A percentile compares a stretch with the other conserved stretches of the same genome.
These are phyloP conservation scores for Euplexia lucipara DNA, from an alignment of 2,888 invertebrate species.

Conservation along the genomic window DNA sequence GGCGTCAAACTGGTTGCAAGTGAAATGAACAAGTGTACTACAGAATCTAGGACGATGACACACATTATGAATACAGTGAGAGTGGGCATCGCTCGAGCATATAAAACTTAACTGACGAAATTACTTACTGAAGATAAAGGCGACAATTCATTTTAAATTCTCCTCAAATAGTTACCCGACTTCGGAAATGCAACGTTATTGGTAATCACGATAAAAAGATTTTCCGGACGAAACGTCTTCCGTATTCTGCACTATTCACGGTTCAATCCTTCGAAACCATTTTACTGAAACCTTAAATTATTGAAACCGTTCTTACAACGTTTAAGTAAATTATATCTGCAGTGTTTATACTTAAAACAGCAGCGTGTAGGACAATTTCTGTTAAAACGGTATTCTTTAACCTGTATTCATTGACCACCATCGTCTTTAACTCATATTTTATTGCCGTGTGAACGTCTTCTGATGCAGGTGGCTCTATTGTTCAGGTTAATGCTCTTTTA, in stretches of 20 bases:
- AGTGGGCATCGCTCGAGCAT: constrained; percentile 58
- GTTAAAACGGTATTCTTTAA: constrained; percentile 31
- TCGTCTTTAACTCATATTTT: constrained; percentile 72
- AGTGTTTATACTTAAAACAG: constrained; percentile 22
- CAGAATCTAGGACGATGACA: constrained; percentile 73
- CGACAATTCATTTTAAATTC: background rate
- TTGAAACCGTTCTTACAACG: constrained; percentile 1
- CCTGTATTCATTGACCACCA: constrained; percentile 49
- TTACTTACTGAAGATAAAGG: constrained; percentile 2
- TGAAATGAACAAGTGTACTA: constrained; percentile 81
- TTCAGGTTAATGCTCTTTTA: constrained; percentile 70
- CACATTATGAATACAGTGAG: constrained; percentile 67
- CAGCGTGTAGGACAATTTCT: constrained; percentile 9
- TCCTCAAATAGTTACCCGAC: background rate
- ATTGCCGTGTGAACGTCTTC: constrained; percentile 80
- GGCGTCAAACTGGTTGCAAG: constrained; percentile 80
- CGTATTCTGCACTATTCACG: too few species aligned
- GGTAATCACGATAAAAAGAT: background rate
- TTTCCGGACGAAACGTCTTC: background rate
- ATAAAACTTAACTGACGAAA: constrained; percentile 25
- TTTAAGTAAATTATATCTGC: constrained; percentile 16
- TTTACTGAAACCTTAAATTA: constrained; percentile 20
- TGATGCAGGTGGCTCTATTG: constrained; percentile 73
- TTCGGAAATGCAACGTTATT: background rate
- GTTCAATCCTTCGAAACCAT: background rate